These are phyloP conservation scores for Puma concolor DNA, from an alignment of 2,113 vertebrate genomes.

Conservation along the genomic window DNA sequence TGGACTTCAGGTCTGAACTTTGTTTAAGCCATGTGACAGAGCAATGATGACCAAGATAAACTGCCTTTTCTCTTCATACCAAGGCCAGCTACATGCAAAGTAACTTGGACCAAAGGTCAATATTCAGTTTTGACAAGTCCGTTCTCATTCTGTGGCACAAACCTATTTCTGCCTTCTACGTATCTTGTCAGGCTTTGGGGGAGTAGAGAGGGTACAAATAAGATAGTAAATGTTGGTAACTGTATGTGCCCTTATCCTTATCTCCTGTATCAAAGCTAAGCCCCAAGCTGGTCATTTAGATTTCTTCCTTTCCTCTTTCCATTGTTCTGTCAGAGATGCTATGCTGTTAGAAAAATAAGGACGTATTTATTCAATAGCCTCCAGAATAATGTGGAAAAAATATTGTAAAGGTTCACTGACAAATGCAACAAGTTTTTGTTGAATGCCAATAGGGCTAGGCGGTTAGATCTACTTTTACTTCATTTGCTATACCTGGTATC, in stretches of 20 bases:
- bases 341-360: not conserved
- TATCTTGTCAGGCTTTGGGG: not conserved
- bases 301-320: slow-evolving; percentile 14
- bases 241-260: not conserved
- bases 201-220: not conserved
- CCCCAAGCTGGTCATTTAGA: not conserved
- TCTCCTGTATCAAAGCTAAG: not conserved
- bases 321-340: not conserved
- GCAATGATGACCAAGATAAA: not conserved
- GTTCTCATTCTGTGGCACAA: slow-evolving; percentile 1
- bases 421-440: slow-evolving; percentile 61
- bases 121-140: not conserved
- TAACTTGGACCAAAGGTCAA: not conserved
- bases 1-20: not conserved
- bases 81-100: not conserved
- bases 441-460: not conserved
- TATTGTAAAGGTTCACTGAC: not conserved
- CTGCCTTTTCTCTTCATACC: slow-evolving; percentile 2
- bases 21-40: not conserved
- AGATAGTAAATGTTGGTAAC: not conserved
- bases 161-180: not conserved
- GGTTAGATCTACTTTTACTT: not conserved
- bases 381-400: slow-evolving; percentile 3
- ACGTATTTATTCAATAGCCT: slow-evolving; percentile 26
- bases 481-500: not conserved